Conservation (phyloP, 2,113 vertebrate species). For the Rynchops niger region DNA sequence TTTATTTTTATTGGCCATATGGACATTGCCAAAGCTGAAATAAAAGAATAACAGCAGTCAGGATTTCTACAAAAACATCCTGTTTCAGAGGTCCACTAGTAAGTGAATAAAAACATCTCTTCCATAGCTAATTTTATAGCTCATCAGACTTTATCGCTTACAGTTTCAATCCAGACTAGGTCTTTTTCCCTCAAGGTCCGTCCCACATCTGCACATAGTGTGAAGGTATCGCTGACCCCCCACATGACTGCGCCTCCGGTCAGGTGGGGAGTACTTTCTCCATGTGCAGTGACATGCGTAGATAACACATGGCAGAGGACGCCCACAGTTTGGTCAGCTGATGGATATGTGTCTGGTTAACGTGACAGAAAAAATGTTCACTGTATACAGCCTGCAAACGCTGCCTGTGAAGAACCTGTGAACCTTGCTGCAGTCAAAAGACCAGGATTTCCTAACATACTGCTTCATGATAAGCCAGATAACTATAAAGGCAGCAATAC, state of each 20-base stretch:
- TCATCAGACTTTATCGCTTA: not conserved
- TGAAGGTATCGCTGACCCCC: not conserved
- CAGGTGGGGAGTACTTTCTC: not conserved
- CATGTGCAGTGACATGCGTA: not conserved
- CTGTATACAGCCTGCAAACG: not conserved
- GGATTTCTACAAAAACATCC: not conserved
- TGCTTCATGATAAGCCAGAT: not conserved
- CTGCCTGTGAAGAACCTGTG: not conserved
- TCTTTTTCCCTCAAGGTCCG: not conserved
- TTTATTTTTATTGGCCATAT: not conserved
- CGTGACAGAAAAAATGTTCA: not conserved
- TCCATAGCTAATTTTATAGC: not conserved
- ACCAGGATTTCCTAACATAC: not conserved
- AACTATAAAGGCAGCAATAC: not conserved
- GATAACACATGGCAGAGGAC: not conserved
- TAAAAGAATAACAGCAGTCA: not conserved
- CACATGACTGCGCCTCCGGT: not conserved
- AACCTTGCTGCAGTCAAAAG: not conserved
- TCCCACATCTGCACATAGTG: not conserved
- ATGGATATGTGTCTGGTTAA: not conserved
- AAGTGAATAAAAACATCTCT: not conserved
- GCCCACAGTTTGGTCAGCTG: not conserved
- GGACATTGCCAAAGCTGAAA: not conserved
- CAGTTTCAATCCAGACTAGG: not conserved
- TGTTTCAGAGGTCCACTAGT: not conserved